phyloP scores from a whole-genome alignment of 2,113 vertebrate genomes.

The Anolis sagrei region DNA sequence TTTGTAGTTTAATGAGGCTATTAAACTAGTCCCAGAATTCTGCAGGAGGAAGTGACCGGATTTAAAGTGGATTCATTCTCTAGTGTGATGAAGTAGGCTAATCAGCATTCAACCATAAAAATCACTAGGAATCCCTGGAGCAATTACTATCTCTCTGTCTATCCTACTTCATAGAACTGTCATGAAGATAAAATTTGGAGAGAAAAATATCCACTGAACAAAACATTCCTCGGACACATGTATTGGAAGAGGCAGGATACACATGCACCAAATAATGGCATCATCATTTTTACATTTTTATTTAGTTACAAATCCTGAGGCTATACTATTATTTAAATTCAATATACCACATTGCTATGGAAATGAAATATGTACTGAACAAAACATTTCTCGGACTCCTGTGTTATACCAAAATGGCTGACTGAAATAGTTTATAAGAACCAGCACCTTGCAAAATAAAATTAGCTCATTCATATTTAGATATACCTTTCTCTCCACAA shows the following conservation, averaged over 20 bases:
- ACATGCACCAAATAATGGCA: background rate
- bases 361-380: conserved; percentile 64
- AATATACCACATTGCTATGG: conserved; percentile 70
- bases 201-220: too few species aligned
- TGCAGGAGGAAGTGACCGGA: too few species aligned
- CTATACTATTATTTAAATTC: conserved; percentile 72
- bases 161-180: background rate
- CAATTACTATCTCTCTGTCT: background rate
- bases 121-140: background rate
- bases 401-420: conserved; percentile 30
- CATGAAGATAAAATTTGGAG: background rate
- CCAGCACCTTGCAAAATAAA: background rate
- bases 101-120: background rate
- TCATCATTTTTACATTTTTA: conserved; percentile 25
- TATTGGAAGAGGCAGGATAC: background rate
- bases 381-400: conserved; percentile 64
- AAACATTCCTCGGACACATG: too few species aligned
- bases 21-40: too few species aligned
- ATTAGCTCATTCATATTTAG: conserved; percentile 32
- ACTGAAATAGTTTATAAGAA: rapidly evolving
- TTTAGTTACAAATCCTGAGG: conserved; percentile 66
- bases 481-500: conserved; percentile 29
- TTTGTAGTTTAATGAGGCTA: too few species aligned
- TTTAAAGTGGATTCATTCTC: too few species aligned
- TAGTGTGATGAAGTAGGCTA: too few species aligned